Evolutionary conservation across 2,113 vertebrate species (phyloP).

Genomic region (Castor canadensis): DNA sequence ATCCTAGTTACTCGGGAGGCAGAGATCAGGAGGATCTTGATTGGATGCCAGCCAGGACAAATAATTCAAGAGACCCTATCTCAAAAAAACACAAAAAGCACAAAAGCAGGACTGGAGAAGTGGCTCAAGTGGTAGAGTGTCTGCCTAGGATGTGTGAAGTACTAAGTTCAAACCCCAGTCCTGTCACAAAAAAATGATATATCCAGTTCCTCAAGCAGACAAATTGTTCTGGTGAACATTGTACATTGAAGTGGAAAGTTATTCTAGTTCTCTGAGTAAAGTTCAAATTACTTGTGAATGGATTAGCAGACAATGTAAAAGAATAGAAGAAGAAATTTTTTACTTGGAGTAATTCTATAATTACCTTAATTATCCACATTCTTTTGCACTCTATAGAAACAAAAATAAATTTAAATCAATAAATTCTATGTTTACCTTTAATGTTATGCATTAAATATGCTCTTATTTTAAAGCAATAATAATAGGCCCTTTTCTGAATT

Average conservation of each 20-base stretch:
- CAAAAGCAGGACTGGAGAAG: too few species aligned
- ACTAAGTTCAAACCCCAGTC: too few species aligned
- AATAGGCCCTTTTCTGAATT: not conserved
- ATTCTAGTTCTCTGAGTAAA: slow-evolving; percentile 13
- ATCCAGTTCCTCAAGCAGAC: not conserved
- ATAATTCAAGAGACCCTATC: too few species aligned
- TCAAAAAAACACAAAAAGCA: too few species aligned
- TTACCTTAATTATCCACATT: not conserved
- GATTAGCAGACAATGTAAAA: not conserved
- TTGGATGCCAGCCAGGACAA: too few species aligned
- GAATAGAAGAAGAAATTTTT: not conserved
- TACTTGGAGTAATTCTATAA: not conserved
- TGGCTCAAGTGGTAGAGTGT: too few species aligned
- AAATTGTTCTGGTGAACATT: not conserved
- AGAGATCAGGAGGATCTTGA: too few species aligned
- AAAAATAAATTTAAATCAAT: not conserved
- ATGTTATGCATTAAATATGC: not conserved
- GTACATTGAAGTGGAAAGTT: not conserved
- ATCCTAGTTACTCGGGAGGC: too few species aligned
- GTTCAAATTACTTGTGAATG: not conserved
- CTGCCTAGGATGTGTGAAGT: too few species aligned
- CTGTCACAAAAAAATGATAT: too few species aligned
- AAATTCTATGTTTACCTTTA: not conserved
- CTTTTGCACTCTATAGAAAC: not conserved
- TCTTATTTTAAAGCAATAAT: not conserved